phyloP scores from a whole-genome alignment of 2,113 vertebrate genomes.

The Gallinago media region DNA sequence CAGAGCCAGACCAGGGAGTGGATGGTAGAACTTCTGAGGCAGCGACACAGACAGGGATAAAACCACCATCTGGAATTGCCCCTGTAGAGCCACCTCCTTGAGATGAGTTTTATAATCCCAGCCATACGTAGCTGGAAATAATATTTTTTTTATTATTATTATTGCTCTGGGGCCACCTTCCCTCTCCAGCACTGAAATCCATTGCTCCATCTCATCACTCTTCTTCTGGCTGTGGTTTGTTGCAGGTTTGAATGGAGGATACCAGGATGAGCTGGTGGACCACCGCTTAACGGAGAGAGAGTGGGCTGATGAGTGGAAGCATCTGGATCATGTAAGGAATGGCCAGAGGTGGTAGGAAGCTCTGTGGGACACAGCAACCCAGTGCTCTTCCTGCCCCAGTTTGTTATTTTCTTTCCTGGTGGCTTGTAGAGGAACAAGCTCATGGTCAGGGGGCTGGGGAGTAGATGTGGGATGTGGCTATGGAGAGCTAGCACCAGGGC shows the following conservation, averaged over 20 bases:
- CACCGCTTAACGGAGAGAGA: slow-evolving; percentile 97
- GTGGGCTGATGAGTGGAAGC: slow-evolving; percentile 99
- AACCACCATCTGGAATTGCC: not conserved
- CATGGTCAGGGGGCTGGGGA: no score
- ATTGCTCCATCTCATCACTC: not conserved
- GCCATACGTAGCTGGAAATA: not conserved
- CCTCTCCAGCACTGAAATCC: not conserved
- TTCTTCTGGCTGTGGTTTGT: slow-evolving; percentile 38
- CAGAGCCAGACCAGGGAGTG: not conserved
- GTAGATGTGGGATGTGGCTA: no score
- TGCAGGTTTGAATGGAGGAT: slow-evolving; percentile 91
- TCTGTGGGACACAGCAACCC: not conserved
- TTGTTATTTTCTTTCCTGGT: not conserved
- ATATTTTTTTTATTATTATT: not conserved
- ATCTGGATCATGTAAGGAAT: slow-evolving; percentile 95
- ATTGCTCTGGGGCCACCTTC: not conserved
- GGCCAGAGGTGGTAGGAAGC: not conserved
- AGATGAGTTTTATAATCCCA: not conserved
- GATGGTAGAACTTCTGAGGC: not conserved
- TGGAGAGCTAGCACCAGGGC: no score
- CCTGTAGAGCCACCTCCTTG: not conserved
- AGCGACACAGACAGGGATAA: not conserved
- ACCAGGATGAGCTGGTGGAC: slow-evolving; percentile 96
- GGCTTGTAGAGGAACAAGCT: not conserved
- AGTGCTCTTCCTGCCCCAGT: not conserved